A percentile compares a stretch with the other conserved stretches of the same genome.
Evolutionary conservation across 92 coral and sea anemone genomes (phyloP).

Genomic region (Epizoanthus rinbou): DNA sequence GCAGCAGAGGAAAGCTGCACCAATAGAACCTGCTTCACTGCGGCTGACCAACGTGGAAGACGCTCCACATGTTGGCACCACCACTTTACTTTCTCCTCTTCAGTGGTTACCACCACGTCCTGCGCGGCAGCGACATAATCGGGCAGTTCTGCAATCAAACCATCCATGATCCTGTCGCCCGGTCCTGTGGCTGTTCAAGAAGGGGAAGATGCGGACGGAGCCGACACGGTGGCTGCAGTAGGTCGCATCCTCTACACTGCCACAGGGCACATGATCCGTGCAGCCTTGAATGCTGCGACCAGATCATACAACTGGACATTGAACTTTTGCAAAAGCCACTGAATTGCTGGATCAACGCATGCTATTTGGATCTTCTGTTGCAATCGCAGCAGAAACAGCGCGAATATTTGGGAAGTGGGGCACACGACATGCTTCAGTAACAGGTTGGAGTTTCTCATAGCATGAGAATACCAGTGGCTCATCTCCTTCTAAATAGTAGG

Average conservation of each 20-base stretch:
- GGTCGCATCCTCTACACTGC: conserved; percentile 43
- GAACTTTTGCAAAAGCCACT: conserved; percentile 38
- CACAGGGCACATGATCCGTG: conserved; percentile 57
- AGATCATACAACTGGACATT: conserved; percentile 49
- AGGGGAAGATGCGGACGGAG: conserved; percentile 31
- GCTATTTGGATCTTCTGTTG: conserved; percentile 50
- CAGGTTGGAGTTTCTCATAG: conserved; percentile 47
- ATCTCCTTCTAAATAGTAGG: conserved; percentile 47
- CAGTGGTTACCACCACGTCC: conserved; percentile 41
- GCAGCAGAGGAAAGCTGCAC: too few relatives aligned
- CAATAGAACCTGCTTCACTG: too few relatives aligned
- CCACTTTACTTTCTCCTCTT: conserved; percentile 49
- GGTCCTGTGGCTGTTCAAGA: conserved; percentile 25
- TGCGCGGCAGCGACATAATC: conserved; percentile 44
- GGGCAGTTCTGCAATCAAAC: conserved; percentile 27
- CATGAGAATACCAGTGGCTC: conserved; percentile 41
- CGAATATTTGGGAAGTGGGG: conserved; percentile 61
- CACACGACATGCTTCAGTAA: conserved; percentile 52
- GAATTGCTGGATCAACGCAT: conserved; percentile 21
- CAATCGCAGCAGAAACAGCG: conserved; percentile 54
- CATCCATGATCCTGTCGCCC: conserved; percentile 11
- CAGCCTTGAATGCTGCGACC: conserved; percentile 55
- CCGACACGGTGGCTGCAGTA: background rate
- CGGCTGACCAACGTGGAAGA: too few relatives aligned
- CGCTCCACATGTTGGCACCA: conserved; percentile 36